Base-by-base conservation (phyloP, 2,797 vertebrate genomes). In the Semotilus atromaculatus region DNA sequence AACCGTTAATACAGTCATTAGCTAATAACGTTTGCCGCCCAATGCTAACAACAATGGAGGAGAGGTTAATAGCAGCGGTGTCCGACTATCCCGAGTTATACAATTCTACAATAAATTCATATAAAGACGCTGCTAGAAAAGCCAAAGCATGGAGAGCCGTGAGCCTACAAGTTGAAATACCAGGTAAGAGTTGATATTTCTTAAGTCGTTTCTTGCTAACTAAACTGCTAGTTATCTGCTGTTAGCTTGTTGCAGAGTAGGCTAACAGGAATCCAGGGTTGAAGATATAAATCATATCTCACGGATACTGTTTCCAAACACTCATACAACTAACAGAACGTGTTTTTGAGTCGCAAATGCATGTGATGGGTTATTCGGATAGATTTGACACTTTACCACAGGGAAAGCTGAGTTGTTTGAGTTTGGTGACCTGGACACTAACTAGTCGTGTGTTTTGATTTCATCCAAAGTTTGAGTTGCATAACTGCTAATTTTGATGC, bases 31-130 rank as follows among this genome's bases (percentile, higher is more conserved):
- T 70, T 55, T 70, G 81, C 58, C 67, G 81, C 66, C 51, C 66
- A 79, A 85, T 88, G 82, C 82, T 76, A 86, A 87, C 75, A 86
- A 87, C 88, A 88, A 88, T 90, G 88, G 89, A 89, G 84, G 88
- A 90, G 80, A 74, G 83, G 80, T 75, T 89, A 67, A 89, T 90
- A 84, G 81, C 81, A 34, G 86, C 89, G 51, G 88, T 87, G 53
- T 83, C 86, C n/a, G 86, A 89, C 64, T 87, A 90, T 79, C 86
- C 88, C 0, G 88, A 89, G 79, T 72, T 88, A 31, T 89, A 89
- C 48, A 87, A 90, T 62, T 86, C 85, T 48, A 89, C 83, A 68
- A 68, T 88, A 38, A 81, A 85, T 71, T 88, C 83, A 21, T 89
- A 90, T 66, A 86, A 85, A 48, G 86, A 90, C 55, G 62, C 75